These are phyloP conservation scores for Urocitellus parryii DNA, from an alignment of 2,113 vertebrate genomes.

Conservation along the genomic window DNA sequence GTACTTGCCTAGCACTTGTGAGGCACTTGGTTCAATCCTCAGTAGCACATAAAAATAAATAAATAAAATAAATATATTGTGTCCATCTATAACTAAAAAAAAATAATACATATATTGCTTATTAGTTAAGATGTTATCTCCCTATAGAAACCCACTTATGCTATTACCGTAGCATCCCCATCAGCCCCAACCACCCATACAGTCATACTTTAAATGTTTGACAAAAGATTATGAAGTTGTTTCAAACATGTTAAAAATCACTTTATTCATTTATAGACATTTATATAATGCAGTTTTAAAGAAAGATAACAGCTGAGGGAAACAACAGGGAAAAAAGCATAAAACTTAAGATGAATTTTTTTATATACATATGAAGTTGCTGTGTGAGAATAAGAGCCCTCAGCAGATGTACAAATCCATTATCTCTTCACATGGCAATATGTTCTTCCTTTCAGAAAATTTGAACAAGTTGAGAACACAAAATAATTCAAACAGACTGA, in stretches of 20 bases:
- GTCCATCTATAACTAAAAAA: no score
- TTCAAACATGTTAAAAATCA: constrained; percentile 62
- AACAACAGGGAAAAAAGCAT: constrained; percentile 16
- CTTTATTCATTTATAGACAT: constrained; percentile 57
- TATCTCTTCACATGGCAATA: constrained; percentile 71
- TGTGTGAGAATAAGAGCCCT: constrained; percentile 37
- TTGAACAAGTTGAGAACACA: constrained; percentile 52
- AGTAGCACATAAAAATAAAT: no score
- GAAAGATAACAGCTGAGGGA: constrained; percentile 50
- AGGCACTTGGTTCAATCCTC: no score
- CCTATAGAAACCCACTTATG: not conserved
- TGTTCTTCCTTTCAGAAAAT: constrained; percentile 65
- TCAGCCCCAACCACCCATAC: not conserved
- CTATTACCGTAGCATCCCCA: not conserved
- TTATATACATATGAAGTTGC: constrained; percentile 41
- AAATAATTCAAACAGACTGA: constrained; percentile 54
- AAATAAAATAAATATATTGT: no score
- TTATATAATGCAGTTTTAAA: constrained; percentile 67
- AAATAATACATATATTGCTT: not conserved
- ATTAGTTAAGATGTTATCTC: not conserved
- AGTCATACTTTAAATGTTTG: constrained; percentile 54
- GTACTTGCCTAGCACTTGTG: no score
- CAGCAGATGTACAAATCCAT: constrained; percentile 67
- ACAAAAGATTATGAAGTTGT: constrained; percentile 46
- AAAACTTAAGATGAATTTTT: constrained; percentile 62